Evolutionary conservation across 2,888 invertebrate species (phyloP).

Genomic region (Proisotoma minuta): DNA sequence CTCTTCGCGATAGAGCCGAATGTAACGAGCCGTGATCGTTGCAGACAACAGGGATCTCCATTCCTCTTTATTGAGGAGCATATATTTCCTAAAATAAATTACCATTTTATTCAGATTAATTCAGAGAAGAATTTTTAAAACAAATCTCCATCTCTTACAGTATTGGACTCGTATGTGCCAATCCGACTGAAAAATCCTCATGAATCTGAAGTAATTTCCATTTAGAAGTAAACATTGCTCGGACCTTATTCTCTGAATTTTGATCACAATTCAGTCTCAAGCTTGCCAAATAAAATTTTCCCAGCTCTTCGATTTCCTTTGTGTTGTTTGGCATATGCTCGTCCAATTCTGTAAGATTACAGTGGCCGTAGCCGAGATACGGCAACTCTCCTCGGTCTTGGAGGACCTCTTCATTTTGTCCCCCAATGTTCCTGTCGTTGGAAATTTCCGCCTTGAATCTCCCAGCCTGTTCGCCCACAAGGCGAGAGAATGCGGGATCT

Average conservation of each 20-base stretch:
- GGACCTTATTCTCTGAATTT: constrained; percentile 10
- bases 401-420: constrained; percentile 10
- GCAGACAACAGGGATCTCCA: neutral
- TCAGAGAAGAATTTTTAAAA: neutral
- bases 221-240: constrained; percentile 25
- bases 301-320: constrained; percentile 27
- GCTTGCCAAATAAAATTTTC: constrained; percentile 23
- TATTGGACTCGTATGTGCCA: constrained; percentile 16
- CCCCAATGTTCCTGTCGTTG: neutral
- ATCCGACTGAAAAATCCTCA: constrained; percentile 12
- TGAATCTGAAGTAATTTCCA: constrained; percentile 21
- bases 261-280: constrained; percentile 19
- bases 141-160: constrained; percentile 26
- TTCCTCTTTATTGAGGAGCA: neutral
- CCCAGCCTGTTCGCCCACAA: constrained; percentile 4
- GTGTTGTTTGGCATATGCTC: neutral
- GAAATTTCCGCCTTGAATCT: neutral
- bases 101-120: neutral
- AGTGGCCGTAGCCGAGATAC: constrained; percentile 25
- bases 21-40: neutral
- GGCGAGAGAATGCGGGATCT: neutral
- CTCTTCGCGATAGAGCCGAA: constrained; percentile 2
- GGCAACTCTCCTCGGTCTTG: constrained; percentile 10
- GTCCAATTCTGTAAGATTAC: constrained; percentile 12
- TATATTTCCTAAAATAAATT: neutral